phyloP scores from a whole-genome alignment of 2,888 invertebrate species.

The Caenorhabditis sp. region DNA sequence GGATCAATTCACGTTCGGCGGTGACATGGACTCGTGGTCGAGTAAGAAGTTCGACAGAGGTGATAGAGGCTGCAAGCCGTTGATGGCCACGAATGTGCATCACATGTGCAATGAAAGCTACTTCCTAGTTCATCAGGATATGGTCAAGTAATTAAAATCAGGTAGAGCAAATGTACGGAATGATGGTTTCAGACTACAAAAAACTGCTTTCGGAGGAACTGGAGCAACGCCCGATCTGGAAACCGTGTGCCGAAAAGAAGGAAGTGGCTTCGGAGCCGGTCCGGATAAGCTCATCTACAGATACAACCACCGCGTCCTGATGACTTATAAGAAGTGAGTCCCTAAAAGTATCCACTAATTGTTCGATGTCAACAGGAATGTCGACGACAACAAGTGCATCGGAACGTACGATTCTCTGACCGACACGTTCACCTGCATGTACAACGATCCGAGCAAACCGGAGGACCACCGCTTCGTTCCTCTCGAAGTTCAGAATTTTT shows the following conservation, averaged over 20 bases:
- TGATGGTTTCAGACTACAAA: constrained; percentile 18
- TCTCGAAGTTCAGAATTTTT: constrained; percentile 6
- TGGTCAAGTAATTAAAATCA: constrained; percentile 11
- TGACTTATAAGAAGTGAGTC: constrained; percentile 25
- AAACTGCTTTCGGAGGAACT: neutral
- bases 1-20: constrained; percentile 47
- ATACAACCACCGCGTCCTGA: constrained; percentile 34
- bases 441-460: neutral
- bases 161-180: neutral
- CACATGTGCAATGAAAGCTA: constrained; percentile 23
- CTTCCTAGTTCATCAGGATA: constrained; percentile 46
- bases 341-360: neutral
- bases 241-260: neutral
- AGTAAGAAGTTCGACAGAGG: neutral
- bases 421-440: constrained; percentile 44
- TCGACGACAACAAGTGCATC: constrained; percentile 4
- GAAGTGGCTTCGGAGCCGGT: neutral
- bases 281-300: constrained; percentile 14
- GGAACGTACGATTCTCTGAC: constrained; percentile 34
- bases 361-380: neutral
- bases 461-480: constrained; percentile 11
- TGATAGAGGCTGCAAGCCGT: constrained; percentile 19
- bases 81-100: constrained; percentile 33
- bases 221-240: neutral
- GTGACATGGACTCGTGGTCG: constrained; percentile 25